A percentile compares a stretch with the other conserved stretches of the same genome.
Evolutionary conservation across 1,140 invertebrate species (phyloP).

Genomic region (Panagrolaimus sp.): DNA sequence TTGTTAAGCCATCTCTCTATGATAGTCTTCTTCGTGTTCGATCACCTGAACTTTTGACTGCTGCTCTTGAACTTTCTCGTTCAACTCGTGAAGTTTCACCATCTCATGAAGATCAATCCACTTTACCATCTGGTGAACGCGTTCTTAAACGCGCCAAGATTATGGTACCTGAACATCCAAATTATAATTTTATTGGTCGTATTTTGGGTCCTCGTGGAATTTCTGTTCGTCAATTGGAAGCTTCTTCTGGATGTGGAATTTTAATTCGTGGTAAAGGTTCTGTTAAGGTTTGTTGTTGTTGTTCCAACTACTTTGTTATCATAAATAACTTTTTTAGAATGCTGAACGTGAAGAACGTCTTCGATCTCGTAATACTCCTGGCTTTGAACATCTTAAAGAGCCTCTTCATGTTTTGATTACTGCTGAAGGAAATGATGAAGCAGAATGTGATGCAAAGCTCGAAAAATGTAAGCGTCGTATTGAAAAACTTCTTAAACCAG

Average conservation of each 20-base stretch:
- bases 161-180: constrained; percentile 4
- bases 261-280: constrained; percentile 98
- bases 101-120: not conserved
- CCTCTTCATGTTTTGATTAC: constrained; percentile 9
- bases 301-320: not conserved
- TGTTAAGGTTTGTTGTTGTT: constrained; percentile 62
- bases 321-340: not conserved
- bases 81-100: not conserved
- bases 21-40: not conserved
- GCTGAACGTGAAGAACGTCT: constrained; percentile 14
- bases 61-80: not conserved
- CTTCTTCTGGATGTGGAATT: constrained; percentile 98
- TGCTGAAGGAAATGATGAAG: not conserved
- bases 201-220: constrained; percentile 95
- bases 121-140: not conserved
- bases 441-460: constrained; percentile 12
- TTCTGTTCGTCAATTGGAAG: constrained; percentile 96
- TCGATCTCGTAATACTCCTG: constrained; percentile 6
- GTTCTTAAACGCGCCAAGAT: not conserved
- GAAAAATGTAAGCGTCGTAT: not conserved
- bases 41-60: not conserved
- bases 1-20: not conserved
- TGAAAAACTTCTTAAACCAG: constrained; percentile 10
- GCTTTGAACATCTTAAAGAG: constrained; percentile 12
- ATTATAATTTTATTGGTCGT: constrained; percentile 94